Evolutionary conservation across 2,888 invertebrate species (phyloP).

Genomic region (Lypha dubia): DNA sequence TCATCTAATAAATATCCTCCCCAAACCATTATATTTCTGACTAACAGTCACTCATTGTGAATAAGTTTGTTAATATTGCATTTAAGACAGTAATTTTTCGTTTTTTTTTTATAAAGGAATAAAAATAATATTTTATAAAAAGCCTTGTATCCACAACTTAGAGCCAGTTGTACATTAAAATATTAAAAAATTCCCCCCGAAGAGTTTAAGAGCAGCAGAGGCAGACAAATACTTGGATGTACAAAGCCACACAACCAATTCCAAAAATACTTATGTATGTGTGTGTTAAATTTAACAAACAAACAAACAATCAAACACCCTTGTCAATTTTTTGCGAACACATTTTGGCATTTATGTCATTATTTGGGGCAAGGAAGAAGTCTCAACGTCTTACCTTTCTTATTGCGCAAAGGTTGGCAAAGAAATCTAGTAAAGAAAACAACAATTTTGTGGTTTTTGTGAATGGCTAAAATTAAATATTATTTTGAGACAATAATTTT

Average conservation of each 20-base stretch:
- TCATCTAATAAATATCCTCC: background rate
- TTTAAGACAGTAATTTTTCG: constrained; percentile 52
- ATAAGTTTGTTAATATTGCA: constrained; percentile 45
- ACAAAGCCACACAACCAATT: constrained; percentile 5
- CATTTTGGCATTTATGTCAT: constrained; percentile 81
- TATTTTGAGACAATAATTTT: constrained; percentile 58
- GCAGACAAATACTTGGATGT: background rate
- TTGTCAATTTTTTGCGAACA: constrained; percentile 66
- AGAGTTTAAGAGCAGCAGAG: constrained; percentile 39
- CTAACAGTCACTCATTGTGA: background rate
- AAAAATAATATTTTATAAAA: constrained; percentile 47
- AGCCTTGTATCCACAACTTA: constrained; percentile 1
- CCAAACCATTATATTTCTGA: background rate
- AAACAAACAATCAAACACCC: no score
- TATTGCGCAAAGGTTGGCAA: constrained; percentile 55
- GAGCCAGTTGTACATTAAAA: constrained; percentile 53
- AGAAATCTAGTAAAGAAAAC: constrained; percentile 46
- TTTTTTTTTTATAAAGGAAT: constrained; percentile 40
- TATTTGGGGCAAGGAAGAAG: constrained; percentile 61
- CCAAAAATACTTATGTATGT: background rate
- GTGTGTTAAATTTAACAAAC: constrained; percentile 42
- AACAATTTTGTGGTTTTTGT: constrained; percentile 24
- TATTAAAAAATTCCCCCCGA: constrained; percentile 49
- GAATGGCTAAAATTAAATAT: background rate
- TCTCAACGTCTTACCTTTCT: constrained; percentile 77